A percentile compares a stretch with the other conserved stretches of the same genome.
Conservation (phyloP, 2,797 vertebrate genomes). For the Leptoclinus maculatus region DNA sequence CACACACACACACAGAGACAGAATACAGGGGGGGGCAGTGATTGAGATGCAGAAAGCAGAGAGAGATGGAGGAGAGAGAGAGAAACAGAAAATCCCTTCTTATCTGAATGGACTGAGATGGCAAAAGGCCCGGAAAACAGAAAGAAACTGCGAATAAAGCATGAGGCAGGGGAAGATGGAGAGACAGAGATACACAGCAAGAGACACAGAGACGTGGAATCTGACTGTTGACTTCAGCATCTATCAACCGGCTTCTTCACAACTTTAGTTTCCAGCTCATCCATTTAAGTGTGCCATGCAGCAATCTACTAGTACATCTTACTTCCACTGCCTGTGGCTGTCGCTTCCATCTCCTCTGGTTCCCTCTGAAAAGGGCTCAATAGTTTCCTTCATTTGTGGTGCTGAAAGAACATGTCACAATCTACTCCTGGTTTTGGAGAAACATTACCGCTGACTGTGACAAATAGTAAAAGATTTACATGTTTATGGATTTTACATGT, state of each 20-base stretch:
- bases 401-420: no score
- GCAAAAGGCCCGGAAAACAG: conserved; percentile 20
- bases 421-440: no score
- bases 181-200: conserved; percentile 6
- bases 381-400: no score
- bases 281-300: neutral
- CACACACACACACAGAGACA: conserved; percentile 1
- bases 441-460: no score
- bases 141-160: conserved; percentile 26
- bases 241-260: neutral
- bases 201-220: conserved; percentile 20
- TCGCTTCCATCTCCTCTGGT: neutral
- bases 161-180: conserved; percentile 1
- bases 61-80: conserved; percentile 9
- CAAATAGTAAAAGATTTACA: no score
- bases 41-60: conserved; percentile 59
- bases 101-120: conserved; percentile 42
- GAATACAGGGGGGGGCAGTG: neutral
- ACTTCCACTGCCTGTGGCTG: neutral
- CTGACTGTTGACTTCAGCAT: conserved; percentile 15
- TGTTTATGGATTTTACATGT: no score
- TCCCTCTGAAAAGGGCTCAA: neutral
- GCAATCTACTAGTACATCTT: neutral
- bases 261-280: neutral
- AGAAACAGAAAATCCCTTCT: conserved; percentile 23